Base-by-base conservation (phyloP, 2,888 invertebrate genomes). In the Drosophila subquinaria region DNA sequence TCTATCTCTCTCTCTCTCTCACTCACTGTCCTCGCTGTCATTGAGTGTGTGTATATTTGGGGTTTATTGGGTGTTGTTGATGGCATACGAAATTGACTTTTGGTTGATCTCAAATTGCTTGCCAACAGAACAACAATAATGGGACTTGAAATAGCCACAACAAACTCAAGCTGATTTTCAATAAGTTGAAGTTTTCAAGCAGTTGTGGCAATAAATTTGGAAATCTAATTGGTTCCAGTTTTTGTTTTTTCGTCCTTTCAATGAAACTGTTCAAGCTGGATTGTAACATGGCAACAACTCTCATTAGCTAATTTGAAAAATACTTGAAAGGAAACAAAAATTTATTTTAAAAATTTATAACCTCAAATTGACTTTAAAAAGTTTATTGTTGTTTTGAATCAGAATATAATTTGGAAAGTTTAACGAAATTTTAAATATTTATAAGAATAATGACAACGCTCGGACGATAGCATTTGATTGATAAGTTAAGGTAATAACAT, bases 71-170 rank as follows among this genome's bases (percentile, higher is more conserved):
- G 88, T 86, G 85, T 73, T 77, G 75, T 77, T 88, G 82, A 89
- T 87, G 85, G 79, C 72, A 70, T 71, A 86, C 85, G 56, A 84
- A 89, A 87, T 89, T 87, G 89, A 87, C 89, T 87, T 89, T 89
- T 84, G 82, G 79, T 89, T 71, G 77, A 70, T 79, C 79, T 73
- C 82, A 88, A 86, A 77, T 75, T 79, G 74, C 69, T 55, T 50
- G 66, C 53, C 79, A 81, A 71, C 67, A 71, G 47, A 62, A 55
- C 43, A 68, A 59, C 48, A 43, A 43, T 27, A 45, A 45, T 45
- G 45, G 45, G 8, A 45, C n/a, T 45, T 52, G 40, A 72, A 72
- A 77, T 64, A 62, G 68, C 76, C 68, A 63, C 79, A 79, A 62
- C 65, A 59, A 76, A 61, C 51, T 67, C 20, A 15, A 70, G 75